Conservation (phyloP, 2,113 vertebrate species). For the Myotis yumanensis region DNA sequence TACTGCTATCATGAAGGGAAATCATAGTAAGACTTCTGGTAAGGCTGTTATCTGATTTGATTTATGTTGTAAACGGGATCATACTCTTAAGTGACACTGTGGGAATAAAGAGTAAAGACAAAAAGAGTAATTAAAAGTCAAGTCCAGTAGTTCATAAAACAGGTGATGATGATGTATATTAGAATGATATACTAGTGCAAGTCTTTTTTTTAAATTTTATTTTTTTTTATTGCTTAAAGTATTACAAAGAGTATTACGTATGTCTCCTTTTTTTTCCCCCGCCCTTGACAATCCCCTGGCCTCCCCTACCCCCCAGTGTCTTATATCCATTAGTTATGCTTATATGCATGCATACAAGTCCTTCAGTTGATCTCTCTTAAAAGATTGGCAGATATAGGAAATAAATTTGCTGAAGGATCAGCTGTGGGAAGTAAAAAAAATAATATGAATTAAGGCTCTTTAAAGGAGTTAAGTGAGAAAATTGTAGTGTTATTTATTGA, state of each 20-base stretch:
- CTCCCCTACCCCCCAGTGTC: no score
- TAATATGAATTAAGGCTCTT: not conserved
- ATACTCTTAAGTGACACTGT: accelerated
- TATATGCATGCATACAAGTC: no score
- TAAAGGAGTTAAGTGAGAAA: not conserved
- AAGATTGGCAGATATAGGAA: not conserved
- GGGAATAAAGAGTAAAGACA: not conserved
- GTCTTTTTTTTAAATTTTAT: no score
- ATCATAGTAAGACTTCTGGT: accelerated
- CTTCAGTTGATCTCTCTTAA: not conserved
- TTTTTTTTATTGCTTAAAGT: no score
- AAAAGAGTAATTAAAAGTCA: not conserved
- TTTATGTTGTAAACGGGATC: not conserved
- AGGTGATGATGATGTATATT: not conserved
- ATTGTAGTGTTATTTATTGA: not conserved
- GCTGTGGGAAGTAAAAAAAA: not conserved
- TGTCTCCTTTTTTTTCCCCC: no score
- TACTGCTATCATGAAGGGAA: not conserved
- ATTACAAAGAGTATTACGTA: no score
- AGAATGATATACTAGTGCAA: accelerated
- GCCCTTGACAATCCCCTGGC: no score
- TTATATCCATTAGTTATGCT: no score
- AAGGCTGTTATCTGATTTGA: accelerated
- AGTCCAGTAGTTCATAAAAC: no score
- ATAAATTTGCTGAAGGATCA: not conserved